phyloP scores from a whole-genome alignment of 2,113 vertebrate species.

The Tapirus terrestris region DNA sequence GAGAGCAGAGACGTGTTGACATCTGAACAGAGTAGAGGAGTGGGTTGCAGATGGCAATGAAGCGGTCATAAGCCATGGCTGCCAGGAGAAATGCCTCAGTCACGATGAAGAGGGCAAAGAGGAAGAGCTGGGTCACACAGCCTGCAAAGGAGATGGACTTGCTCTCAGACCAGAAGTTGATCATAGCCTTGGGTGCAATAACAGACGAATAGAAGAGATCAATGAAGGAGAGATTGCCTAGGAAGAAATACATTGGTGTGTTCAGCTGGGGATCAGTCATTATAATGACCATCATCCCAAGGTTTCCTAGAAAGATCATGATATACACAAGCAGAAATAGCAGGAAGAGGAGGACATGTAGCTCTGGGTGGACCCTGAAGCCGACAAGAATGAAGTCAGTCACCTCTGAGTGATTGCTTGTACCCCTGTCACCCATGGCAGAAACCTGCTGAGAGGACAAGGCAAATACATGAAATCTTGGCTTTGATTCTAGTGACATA shows the following conservation, averaged over 20 bases:
- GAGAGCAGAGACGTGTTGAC: constrained; percentile 44
- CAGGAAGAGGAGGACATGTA: constrained; percentile 63
- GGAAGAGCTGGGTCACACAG: constrained; percentile 57
- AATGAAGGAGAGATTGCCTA: constrained; percentile 75
- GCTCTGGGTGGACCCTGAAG: constrained; percentile 49
- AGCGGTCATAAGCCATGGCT: constrained; percentile 71
- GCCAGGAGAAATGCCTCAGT: constrained; percentile 68
- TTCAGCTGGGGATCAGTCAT: constrained; percentile 57
- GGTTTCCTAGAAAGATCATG: constrained; percentile 40
- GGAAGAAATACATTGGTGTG: constrained; percentile 80
- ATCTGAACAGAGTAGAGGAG: constrained; percentile 71
- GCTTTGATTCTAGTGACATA: background rate
- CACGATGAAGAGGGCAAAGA: constrained; percentile 68
- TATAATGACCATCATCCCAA: constrained; percentile 63
- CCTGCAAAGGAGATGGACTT: background rate
- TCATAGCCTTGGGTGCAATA: constrained; percentile 67
- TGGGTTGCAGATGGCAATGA: constrained; percentile 53
- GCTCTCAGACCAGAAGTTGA: constrained; percentile 45
- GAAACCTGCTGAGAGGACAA: constrained; percentile 46
- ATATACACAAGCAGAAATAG: constrained; percentile 51
- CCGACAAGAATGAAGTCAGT: constrained; percentile 78
- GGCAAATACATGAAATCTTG: background rate
- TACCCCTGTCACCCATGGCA: constrained; percentile 56
- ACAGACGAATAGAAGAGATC: constrained; percentile 72
- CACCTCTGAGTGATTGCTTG: constrained; percentile 58